These are phyloP conservation scores for Tapera naevia DNA, from an alignment of 2,797 vertebrate species.

Conservation along the genomic window DNA sequence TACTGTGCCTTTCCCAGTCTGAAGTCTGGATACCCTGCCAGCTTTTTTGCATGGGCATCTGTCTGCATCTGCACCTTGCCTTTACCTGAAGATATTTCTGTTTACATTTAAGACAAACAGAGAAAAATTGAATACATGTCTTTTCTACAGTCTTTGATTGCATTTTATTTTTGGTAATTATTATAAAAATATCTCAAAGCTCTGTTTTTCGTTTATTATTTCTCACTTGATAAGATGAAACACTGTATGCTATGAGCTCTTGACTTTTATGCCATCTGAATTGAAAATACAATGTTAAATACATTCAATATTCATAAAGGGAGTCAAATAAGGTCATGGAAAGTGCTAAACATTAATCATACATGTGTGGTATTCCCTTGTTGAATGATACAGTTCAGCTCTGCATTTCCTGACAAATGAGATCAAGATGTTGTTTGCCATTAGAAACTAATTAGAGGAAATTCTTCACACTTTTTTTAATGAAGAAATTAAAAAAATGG, in stretches of 20 bases:
- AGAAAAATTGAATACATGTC: neutral
- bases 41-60: neutral
- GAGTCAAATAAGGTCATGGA: constrained; percentile 49
- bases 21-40: neutral
- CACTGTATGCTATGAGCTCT: neutral
- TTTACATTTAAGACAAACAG: constrained; percentile 26
- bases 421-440: constrained; percentile 54
- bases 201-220: constrained; percentile 7
- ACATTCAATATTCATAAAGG: constrained; percentile 60
- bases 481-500: constrained; percentile 25
- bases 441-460: constrained; percentile 53
- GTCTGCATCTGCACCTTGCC: neutral
- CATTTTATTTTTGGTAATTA: constrained; percentile 37
- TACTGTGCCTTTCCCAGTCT: neutral
- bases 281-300: constrained; percentile 18
- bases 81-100: neutral
- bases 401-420: constrained; percentile 57
- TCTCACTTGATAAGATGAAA: constrained; percentile 3
- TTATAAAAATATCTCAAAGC: constrained; percentile 18
- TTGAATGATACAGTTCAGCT: constrained; percentile 38
- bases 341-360: constrained; percentile 66
- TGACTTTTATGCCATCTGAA: constrained; percentile 7
- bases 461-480: constrained; percentile 8
- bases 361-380: constrained; percentile 55
- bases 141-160: neutral